A percentile compares a stretch with the other conserved stretches of the same genome.
Conservation (phyloP, 2,888 invertebrate species). For the Dryadula phaetusa region DNA sequence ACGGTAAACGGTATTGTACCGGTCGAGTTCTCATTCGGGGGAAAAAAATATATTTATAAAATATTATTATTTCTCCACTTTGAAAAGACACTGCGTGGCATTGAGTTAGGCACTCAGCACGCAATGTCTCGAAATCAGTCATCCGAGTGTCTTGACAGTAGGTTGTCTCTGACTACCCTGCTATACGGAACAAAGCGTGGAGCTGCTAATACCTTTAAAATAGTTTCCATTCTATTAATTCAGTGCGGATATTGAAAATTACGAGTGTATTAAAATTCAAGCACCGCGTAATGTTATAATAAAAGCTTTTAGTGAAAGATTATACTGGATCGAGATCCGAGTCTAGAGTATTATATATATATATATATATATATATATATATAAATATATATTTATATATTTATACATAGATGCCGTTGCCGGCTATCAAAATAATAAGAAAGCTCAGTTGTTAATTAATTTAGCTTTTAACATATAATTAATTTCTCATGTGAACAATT, state of each 20-base stretch:
- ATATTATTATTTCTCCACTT: too few species aligned
- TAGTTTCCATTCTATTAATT: neutral
- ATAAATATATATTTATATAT: conserved; percentile 2
- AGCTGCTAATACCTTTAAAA: too few species aligned
- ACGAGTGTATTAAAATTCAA: neutral
- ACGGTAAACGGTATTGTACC: too few species aligned
- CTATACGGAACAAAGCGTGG: too few species aligned
- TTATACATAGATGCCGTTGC: neutral
- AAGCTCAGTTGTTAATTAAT: neutral
- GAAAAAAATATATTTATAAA: too few species aligned
- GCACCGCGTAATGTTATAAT: conserved; percentile 10
- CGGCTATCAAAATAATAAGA: neutral
- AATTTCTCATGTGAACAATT: conserved; percentile 3
- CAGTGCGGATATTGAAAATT: neutral
- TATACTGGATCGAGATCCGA: neutral
- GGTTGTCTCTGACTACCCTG: too few species aligned
- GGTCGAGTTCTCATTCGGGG: too few species aligned
- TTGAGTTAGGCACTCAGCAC: too few species aligned
- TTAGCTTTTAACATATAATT: neutral
- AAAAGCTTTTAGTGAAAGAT: conserved; percentile 18
- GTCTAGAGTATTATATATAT: neutral
- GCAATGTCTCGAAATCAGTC: too few species aligned
- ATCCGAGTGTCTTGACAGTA: too few species aligned
- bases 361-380: conserved; percentile 3
- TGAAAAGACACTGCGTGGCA: too few species aligned